Base-by-base conservation (phyloP, 2,113 vertebrate genomes). In the Pterocles burchelli region DNA sequence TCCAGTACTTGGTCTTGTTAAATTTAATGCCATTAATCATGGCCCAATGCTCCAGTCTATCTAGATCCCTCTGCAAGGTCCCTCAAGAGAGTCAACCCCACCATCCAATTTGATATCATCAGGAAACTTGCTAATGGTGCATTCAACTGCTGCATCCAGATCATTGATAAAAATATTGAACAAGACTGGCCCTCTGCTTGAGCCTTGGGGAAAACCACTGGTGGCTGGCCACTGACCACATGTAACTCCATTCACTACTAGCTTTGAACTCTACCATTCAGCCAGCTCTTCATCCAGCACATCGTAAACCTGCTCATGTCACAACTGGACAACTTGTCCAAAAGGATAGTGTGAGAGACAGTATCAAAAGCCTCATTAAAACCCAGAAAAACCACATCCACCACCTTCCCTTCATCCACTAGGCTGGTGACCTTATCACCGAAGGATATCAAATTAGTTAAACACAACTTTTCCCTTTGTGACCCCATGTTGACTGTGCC, bases 191-290 rank as follows among this genome's bases (percentile, higher is more conserved):
- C 52, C 52, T 38, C 41, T 41, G 41, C 41, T 15, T 25, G 11
- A 48, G 2, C 21, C 7, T 33, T 45, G 17, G 52, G 17, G 21
- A 77, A 33, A 7, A 45, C 21, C 6, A 2, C 11, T 61, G 26
- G 11, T 46, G 26, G 26, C 11, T 7, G 3, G 3, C 31, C 2
- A 1, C 21, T 7, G 3, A 4, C 6, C 11, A 36, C 17, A 36
- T 2, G 9, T 21, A 58, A 18, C 19, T 29, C 9, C 24, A 29
- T 75, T 51, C 11, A 14, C 45, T 28, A n/a, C 18, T 28, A 18
- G 17, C 6, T 51, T 33, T 59, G 24, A 57, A 10, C 24, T 2
- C 5, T 34, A 3, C 19, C 15, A 2, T 67, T 43, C 62, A 55
- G 7, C 14, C 18, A 66, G 31, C 41, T 41, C 41, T 41, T 41